Evolutionary conservation across 2,888 invertebrate species (phyloP), one percentile per base, ranked within the genome.

Genomic region (Epicampocera succincta): DNA sequence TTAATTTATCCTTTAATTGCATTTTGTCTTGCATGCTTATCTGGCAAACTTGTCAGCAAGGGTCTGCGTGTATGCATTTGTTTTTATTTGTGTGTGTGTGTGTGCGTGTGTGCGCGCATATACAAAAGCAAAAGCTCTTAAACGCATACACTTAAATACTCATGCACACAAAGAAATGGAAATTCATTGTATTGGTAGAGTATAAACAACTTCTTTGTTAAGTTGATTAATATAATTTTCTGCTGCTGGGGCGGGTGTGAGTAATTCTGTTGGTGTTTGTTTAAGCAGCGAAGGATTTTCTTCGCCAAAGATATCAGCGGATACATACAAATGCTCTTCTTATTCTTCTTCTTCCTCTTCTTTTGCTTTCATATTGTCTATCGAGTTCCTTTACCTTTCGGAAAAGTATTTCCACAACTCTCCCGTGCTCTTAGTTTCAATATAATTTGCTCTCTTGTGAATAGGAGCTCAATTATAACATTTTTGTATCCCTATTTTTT

Each of bases 1-100:
- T 78, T 78, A 78, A 82, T 78, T 82, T 82, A 78, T 78, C 78
- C 82, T 82, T 78, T 82, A 82, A 82, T 82, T 82, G 78, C 82
- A 82, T 82, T 82, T 78, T 65, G 78, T 71, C 74, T 82, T 71
- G 82, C 74, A 78, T 74, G 71, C 71, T 82, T 82, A 82, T 82
- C 69, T 50, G 21, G 9, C 19, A 77, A 60, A 74, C 69, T 42
- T 50, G 19, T 25, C 25, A 46, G 25, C 1, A 19, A 11, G 40
- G 42, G 12, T 77, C 15, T 68, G 29, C n/a, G 13, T 61, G 17
- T 21, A n/a, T 42, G 9, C 21, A 19, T 44, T n/a, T n/a, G n/a
- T n/a, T n/a, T n/a, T n/a, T n/a, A n/a, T n/a, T n/a, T n/a, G 11
- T 42, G 13, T n/a, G 8, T 1, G 33, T 33, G 33, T 68, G 42